phyloP scores from a whole-genome alignment of 2,888 invertebrate genomes.

The Stomorhina lunata region DNA sequence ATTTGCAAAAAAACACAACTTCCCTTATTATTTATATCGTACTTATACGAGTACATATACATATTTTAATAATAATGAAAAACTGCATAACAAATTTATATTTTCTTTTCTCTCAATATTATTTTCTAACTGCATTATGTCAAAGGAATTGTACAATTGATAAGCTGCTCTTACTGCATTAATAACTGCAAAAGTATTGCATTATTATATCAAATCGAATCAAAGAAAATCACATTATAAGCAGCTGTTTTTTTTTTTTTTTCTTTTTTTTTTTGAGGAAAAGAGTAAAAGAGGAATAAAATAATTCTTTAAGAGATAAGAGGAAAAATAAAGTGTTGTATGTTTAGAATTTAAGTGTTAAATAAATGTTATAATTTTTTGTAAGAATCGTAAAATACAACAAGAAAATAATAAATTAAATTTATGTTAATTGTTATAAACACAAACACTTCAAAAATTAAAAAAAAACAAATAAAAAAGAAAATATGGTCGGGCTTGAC shows the following conservation, averaged over 20 bases:
- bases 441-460: too few species aligned
- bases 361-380: conserved; percentile 59
- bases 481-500: too few species aligned
- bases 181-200: conserved; percentile 2
- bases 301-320: background rate
- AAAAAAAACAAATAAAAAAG: conserved; percentile 1
- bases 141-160: conserved; percentile 3
- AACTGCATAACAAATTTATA: background rate
- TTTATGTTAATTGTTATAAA: conserved; percentile 47
- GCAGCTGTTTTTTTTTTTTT: too few species aligned
- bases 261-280: too few species aligned
- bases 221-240: background rate
- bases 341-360: conserved; percentile 60
- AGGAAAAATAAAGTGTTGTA: conserved; percentile 39
- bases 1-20: conserved; percentile 14
- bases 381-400: conserved; percentile 18
- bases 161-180: background rate
- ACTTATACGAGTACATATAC: background rate
- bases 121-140: conserved; percentile 24
- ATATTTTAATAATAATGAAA: background rate
- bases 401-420: background rate
- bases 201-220: too few species aligned
- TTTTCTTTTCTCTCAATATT: conserved; percentile 25
- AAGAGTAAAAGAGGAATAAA: conserved; percentile 14
- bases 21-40: background rate